Evolutionary conservation across 2,797 vertebrate species (phyloP).

Genomic region (Phataginus tricuspis): DNA sequence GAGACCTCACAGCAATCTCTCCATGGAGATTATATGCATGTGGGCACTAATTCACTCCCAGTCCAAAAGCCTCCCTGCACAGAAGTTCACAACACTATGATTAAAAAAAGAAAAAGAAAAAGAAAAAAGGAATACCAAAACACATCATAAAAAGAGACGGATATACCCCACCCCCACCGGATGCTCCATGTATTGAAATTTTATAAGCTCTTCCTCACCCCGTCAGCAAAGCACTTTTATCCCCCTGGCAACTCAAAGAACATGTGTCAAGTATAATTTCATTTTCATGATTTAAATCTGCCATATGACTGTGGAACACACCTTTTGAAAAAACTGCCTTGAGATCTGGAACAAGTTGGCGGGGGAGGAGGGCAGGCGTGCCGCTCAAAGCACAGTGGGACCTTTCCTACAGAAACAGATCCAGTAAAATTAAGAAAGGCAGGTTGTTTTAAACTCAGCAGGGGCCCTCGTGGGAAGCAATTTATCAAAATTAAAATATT

Average conservation of each 20-base stretch:
- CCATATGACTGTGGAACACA: not conserved
- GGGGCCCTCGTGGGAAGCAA: slow-evolving; percentile 40
- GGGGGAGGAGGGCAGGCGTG: not conserved
- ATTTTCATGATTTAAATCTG: not conserved
- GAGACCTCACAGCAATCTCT: not conserved
- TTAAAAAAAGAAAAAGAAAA: not conserved
- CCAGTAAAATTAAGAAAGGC: not conserved
- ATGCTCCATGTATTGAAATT: not conserved
- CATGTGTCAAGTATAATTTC: not conserved
- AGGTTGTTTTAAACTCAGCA: not conserved
- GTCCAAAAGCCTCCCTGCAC: not conserved
- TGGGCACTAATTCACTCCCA: not conserved
- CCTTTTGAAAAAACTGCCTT: not conserved
- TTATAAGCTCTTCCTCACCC: not conserved
- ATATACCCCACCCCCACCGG: not conserved
- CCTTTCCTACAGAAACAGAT: not conserved
- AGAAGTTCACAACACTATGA: not conserved
- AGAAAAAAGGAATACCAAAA: not conserved
- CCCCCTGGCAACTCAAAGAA: not conserved
- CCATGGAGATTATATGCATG: not conserved
- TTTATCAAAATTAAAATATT: slow-evolving; percentile 75
- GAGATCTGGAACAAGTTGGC: not conserved
- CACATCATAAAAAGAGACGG: not conserved
- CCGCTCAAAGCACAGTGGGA: not conserved
- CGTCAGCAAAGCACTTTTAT: not conserved